Conservation (phyloP, 2,113 vertebrate genomes). For the Potamarius usumacintae region DNA sequence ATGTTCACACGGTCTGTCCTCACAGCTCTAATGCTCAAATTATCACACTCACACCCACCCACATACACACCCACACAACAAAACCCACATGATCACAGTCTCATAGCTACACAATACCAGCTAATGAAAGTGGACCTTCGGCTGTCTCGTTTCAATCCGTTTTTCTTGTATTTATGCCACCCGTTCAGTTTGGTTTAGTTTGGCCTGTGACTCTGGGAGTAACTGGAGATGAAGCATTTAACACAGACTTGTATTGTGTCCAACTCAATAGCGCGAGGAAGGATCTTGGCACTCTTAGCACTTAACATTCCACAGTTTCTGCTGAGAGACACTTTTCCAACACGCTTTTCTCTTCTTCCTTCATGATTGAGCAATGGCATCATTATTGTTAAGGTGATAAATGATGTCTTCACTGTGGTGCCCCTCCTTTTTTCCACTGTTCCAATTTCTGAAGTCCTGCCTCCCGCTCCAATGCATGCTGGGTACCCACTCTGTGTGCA, state of each 20-base stretch:
- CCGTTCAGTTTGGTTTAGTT: background rate
- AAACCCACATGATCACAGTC: constrained; percentile 24
- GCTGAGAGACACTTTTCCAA: background rate
- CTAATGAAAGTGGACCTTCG: constrained; percentile 17
- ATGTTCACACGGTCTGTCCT: constrained; percentile 44
- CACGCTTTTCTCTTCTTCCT: background rate
- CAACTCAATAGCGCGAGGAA: background rate
- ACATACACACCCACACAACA: constrained; percentile 34
- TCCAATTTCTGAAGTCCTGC: constrained; percentile 84
- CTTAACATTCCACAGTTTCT: background rate
- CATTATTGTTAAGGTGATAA: constrained; percentile 54
- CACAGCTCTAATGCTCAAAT: constrained; percentile 18
- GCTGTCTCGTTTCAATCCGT: background rate
- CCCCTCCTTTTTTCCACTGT: constrained; percentile 68
- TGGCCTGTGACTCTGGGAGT: background rate
- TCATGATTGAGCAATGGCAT: constrained; percentile 45
- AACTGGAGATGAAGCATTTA: background rate
- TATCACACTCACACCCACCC: constrained; percentile 38
- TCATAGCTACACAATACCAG: constrained; percentile 20
- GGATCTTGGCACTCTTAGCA: too few species aligned
- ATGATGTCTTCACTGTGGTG: constrained; percentile 69
- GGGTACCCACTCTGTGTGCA: constrained; percentile 81
- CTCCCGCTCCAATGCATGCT: constrained; percentile 82
- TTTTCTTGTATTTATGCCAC: background rate
- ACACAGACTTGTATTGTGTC: background rate